Conservation (phyloP, 1,140 invertebrate genomes). For the Andrena cerasifolii region DNA sequence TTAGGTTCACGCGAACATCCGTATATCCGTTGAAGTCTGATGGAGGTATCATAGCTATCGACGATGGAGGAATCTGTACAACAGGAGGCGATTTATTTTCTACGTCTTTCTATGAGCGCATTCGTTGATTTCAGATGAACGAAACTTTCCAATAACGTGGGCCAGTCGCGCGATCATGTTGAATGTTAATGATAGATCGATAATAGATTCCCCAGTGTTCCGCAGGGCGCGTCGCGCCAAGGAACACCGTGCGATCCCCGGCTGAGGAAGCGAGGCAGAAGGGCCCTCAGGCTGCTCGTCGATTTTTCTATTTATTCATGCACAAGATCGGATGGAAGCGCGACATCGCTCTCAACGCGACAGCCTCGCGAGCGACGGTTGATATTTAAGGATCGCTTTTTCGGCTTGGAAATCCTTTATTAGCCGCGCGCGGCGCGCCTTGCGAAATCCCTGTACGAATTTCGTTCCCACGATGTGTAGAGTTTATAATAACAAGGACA, state of each 20-base stretch:
- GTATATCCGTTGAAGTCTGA: not conserved
- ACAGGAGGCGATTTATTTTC: slow-evolving; percentile 30
- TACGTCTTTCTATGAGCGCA: slow-evolving; percentile 23
- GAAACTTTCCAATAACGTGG: not conserved
- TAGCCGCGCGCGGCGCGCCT: slow-evolving; percentile 18
- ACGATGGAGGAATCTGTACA: not conserved
- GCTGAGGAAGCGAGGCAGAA: slow-evolving; percentile 1
- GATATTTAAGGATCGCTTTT: slow-evolving; percentile 33
- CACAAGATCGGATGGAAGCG: not conserved
- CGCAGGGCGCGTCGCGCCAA: slow-evolving; percentile 1
- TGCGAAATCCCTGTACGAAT: slow-evolving; percentile 46
- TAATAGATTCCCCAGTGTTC: slow-evolving; percentile 10
- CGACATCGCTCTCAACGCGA: not conserved
- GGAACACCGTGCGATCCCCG: not conserved
- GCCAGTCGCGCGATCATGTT: slow-evolving; percentile 15
- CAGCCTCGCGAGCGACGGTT: not conserved
- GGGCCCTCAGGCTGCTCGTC: too few species aligned
- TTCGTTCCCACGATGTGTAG: slow-evolving; percentile 50
- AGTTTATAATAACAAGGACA: slow-evolving; percentile 55
- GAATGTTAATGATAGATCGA: slow-evolving; percentile 1
- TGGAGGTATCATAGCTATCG: not conserved
- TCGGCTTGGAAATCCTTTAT: slow-evolving; percentile 29
- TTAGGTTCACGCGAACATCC: slow-evolving; percentile 14
- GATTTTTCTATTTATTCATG: slow-evolving; percentile 20
- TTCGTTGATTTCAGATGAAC: slow-evolving; percentile 1